Percentiles rank a stretch among this genome's conserved stretches.
Conservation (phyloP, 2,888 invertebrate species). For the Sinhomidia bicolor region DNA sequence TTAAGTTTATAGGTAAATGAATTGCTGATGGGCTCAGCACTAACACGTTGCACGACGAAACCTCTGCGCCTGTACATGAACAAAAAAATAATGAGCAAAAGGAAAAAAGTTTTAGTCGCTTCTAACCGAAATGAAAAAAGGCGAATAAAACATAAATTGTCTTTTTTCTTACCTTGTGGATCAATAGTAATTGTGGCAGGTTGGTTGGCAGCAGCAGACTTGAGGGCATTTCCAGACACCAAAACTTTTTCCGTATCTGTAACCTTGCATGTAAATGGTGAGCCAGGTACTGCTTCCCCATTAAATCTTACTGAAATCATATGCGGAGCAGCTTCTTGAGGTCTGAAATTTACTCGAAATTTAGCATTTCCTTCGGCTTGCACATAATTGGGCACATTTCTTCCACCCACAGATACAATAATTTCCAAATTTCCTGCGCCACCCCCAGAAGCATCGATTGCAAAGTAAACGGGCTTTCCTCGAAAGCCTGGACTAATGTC, state of each 20-base stretch:
- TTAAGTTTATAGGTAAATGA: conserved; percentile 88
- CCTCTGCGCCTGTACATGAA: conserved; percentile 81
- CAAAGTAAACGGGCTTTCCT: conserved; percentile 96
- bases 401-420: conserved; percentile 96
- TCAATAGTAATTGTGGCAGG: conserved; percentile 86
- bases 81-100: not conserved
- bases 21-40: conserved; percentile 93
- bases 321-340: conserved; percentile 95
- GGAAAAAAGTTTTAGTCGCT: conserved; percentile 29
- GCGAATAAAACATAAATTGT: not conserved
- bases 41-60: conserved; percentile 83
- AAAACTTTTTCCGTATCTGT: conserved; percentile 86
- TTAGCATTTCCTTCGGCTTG: conserved; percentile 98
- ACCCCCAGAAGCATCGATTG: conserved; percentile 88
- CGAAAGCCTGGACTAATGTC: conserved; percentile 95
- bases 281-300: conserved; percentile 88
- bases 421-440: conserved; percentile 99
- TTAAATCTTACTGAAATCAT: conserved; percentile 90
- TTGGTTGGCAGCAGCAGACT: conserved; percentile 87
- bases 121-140: conserved; percentile 16
- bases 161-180: conserved; percentile 82
- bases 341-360: conserved; percentile 97
- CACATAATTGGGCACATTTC: conserved; percentile 99
- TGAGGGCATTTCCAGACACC: conserved; percentile 87
- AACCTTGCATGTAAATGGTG: conserved; percentile 96